These are phyloP conservation scores for Sesia apiformis DNA, from an alignment of 2,888 invertebrate genomes.

Conservation along the genomic window DNA sequence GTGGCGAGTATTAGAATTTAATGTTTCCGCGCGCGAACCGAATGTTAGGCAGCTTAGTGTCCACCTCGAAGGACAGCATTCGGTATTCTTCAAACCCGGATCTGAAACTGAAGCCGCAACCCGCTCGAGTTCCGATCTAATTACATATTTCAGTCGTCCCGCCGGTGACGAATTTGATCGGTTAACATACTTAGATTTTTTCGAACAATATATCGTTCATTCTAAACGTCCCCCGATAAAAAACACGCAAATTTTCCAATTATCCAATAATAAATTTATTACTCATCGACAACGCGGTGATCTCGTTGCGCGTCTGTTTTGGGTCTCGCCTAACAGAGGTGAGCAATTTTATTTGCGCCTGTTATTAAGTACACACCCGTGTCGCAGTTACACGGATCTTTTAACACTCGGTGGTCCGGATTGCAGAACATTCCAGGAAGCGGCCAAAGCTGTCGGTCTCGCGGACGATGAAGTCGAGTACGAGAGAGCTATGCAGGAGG, in stretches of 20 bases:
- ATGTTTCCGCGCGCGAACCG: background rate
- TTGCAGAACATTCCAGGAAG: slow-evolving; percentile 11
- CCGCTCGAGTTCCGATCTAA: background rate
- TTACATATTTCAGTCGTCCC: slow-evolving; percentile 2
- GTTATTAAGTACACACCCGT: slow-evolving; percentile 2
- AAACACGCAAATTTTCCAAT: background rate
- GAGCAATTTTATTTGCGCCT: slow-evolving; percentile 8
- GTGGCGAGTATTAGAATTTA: slow-evolving; percentile 2
- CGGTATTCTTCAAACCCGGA: background rate
- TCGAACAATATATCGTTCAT: background rate
- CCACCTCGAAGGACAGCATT: background rate
- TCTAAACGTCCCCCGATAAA: background rate
- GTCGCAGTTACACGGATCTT: slow-evolving; percentile 7
- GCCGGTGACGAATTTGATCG: slow-evolving; percentile 4
- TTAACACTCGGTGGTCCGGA: slow-evolving; percentile 7
- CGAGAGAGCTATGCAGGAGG: slow-evolving; percentile 5
- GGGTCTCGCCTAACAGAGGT: slow-evolving; percentile 8
- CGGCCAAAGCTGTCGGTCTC: slow-evolving; percentile 7
- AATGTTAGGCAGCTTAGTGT: slow-evolving; percentile 1
- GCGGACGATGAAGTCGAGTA: slow-evolving; percentile 8
- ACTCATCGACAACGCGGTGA: slow-evolving; percentile 1
- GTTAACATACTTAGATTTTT: slow-evolving; percentile 6
- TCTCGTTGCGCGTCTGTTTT: slow-evolving; percentile 5
- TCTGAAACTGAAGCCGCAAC: background rate
- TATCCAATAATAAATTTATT: background rate